Evolutionary conservation across 2,113 vertebrate genomes (phyloP), one percentile per base, ranked within the genome.

Genomic region (Tetraodon nigroviridis): DNA sequence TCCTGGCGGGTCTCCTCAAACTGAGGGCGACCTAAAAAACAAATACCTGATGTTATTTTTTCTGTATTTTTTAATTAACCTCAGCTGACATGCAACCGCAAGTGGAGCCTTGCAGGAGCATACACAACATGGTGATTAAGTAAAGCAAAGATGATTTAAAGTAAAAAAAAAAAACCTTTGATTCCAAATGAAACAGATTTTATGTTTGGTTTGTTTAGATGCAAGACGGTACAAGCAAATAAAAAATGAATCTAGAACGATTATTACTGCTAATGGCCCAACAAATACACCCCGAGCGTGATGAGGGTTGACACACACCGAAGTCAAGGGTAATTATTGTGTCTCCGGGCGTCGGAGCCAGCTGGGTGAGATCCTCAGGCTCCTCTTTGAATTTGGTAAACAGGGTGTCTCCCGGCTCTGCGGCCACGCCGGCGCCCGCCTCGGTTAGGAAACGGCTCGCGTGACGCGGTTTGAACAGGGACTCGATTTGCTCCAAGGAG

Each of bases 401-500:
- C 67, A 96, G 91, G 63, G 84, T 83, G 17, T 93, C 90, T 0
- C 86, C 90, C 29, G 89, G 79, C 15, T 96, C 94, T 0, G 73
- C 66, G 0, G 51, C 54, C 0, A 86, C 55, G 17, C 44, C 44
- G 5, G 6, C 44, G 7, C 44, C 44, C n/a, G 16, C 44, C n/a
- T n/a, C 37, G 0, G 64, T 89, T 13, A 95, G 96, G 86, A 94
- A 77, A 52, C 78, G 72, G 76, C 55, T 91, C 91, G 93, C 90
- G 74, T 88, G 90, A 51, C 78, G 88, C 0, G 94, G 93, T 86
- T 95, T 95, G 85, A 98, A 95, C 46, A 95, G 87, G 0, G 91
- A 91, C 78, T 97, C 94, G 0, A 94, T 99, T 90, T 99, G 97
- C 89, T 98, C 93, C 93, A 98, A 84, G 78, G 96, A 99, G 82